A percentile compares a stretch with the other conserved stretches of the same genome.
Evolutionary conservation across 2,888 invertebrate species (phyloP).

Genomic region (Helleia helle): DNA sequence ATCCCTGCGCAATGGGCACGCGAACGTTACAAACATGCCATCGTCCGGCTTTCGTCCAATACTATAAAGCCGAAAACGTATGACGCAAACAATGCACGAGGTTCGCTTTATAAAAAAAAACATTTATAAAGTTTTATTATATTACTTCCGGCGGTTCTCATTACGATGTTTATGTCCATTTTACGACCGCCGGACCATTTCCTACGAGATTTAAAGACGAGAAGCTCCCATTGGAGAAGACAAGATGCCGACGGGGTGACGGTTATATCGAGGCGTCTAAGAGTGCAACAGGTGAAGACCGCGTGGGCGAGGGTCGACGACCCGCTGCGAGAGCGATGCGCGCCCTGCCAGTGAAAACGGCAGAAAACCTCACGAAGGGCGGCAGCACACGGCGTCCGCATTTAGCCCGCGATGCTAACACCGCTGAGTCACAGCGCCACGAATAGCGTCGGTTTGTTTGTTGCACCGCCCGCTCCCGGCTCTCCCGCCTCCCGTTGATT

Average conservation of each 20-base stretch:
- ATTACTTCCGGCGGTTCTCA: background rate
- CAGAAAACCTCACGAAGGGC: conserved; percentile 68
- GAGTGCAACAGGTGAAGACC: conserved; percentile 47
- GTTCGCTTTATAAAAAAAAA: conserved; percentile 1
- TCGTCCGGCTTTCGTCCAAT: conserved; percentile 18
- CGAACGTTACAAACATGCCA: conserved; percentile 24
- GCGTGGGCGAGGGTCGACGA: conserved; percentile 66
- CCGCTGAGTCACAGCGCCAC: conserved; percentile 65
- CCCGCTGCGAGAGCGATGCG: conserved; percentile 44
- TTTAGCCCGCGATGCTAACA: conserved; percentile 70
- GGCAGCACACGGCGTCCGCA: conserved; percentile 66
- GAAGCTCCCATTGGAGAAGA: background rate
- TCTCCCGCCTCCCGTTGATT: conserved; percentile 58
- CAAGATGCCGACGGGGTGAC: conserved; percentile 1
- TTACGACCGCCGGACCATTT: background rate
- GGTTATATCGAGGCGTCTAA: conserved; percentile 28
- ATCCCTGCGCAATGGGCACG: conserved; percentile 29
- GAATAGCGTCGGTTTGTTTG: conserved; percentile 70
- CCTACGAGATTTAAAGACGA: background rate
- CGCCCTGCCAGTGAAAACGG: conserved; percentile 63
- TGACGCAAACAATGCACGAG: conserved; percentile 11
- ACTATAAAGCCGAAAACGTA: conserved; percentile 14
- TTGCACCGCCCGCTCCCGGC: conserved; percentile 67
- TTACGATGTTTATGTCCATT: background rate
- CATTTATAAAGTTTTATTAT: background rate